phyloP scores from a whole-genome alignment of 2,888 invertebrate species.

The Clostera curtula region DNA sequence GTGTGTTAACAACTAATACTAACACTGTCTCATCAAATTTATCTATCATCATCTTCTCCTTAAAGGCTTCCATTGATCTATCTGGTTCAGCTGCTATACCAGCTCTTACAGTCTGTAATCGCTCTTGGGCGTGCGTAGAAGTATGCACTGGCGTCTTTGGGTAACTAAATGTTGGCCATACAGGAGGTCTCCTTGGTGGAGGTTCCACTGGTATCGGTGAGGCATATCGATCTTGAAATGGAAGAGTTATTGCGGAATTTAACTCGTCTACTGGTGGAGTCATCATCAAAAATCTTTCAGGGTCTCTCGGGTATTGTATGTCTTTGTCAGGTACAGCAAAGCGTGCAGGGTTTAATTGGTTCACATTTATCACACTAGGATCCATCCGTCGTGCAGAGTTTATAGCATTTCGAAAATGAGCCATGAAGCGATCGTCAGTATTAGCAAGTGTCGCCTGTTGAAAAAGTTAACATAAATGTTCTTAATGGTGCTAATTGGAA shows the following conservation, averaged over 20 bases:
- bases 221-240: slow-evolving; percentile 17
- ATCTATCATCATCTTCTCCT: slow-evolving; percentile 22
- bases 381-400: slow-evolving; percentile 17
- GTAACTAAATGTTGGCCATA: too few species aligned
- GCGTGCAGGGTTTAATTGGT: slow-evolving; percentile 11
- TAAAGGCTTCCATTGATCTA: slow-evolving; percentile 17
- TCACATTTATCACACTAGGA: not conserved
- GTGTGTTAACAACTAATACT: too few species aligned
- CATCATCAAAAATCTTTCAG: too few species aligned
- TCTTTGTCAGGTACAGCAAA: slow-evolving; percentile 10
- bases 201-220: slow-evolving; percentile 8
- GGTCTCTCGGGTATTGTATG: slow-evolving; percentile 7
- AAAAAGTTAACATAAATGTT: slow-evolving; percentile 1
- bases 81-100: slow-evolving; percentile 1
- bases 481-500: too few species aligned
- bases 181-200: slow-evolving; percentile 4
- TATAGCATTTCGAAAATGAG: slow-evolving; percentile 3
- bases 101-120: not conserved
- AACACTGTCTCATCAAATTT: slow-evolving; percentile 22
- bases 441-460: slow-evolving; percentile 4
- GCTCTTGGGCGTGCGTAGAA: not conserved
- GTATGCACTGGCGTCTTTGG: too few species aligned
- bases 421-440: slow-evolving; percentile 10
- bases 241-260: too few species aligned
- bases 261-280: too few species aligned